A percentile compares a stretch with the other conserved stretches of the same genome.
These are phyloP conservation scores for Pseudopipra pipra DNA, from an alignment of 2,113 vertebrate genomes.

Conservation along the genomic window DNA sequence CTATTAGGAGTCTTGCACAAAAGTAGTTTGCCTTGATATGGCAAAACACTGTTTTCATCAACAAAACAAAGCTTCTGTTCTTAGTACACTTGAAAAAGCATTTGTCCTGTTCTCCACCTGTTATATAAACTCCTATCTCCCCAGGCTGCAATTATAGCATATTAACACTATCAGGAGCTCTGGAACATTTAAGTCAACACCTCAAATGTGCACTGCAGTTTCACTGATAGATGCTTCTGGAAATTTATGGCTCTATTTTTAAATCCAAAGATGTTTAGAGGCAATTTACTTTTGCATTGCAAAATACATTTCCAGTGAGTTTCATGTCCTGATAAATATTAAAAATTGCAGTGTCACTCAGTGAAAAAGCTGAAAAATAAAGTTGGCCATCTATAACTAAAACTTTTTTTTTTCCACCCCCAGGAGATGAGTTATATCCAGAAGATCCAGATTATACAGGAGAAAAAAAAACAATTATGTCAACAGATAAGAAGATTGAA, in stretches of 20 bases:
- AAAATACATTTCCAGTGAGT: not conserved
- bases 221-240: not conserved
- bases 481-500: constrained; percentile 70
- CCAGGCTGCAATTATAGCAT: not conserved
- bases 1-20: not conserved
- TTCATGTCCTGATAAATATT: not conserved
- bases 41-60: not conserved
- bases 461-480: constrained; percentile 37
- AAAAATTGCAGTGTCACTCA: not conserved
- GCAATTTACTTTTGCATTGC: not conserved
- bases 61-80: not conserved
- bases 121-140: not conserved
- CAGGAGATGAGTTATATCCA: constrained; percentile 80
- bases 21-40: not conserved
- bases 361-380: not conserved
- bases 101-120: not conserved
- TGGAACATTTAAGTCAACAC: not conserved
- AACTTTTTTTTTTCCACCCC: not conserved
- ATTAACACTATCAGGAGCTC: not conserved
- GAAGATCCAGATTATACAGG: constrained; percentile 73
- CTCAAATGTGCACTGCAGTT: fast-evolving
- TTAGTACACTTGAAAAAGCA: not conserved
- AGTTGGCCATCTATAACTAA: not conserved
- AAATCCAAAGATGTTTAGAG: not conserved
- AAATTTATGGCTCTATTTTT: not conserved